Base-by-base conservation (phyloP, 2,113 vertebrate species). In the Datnioides undecimradiatus region DNA sequence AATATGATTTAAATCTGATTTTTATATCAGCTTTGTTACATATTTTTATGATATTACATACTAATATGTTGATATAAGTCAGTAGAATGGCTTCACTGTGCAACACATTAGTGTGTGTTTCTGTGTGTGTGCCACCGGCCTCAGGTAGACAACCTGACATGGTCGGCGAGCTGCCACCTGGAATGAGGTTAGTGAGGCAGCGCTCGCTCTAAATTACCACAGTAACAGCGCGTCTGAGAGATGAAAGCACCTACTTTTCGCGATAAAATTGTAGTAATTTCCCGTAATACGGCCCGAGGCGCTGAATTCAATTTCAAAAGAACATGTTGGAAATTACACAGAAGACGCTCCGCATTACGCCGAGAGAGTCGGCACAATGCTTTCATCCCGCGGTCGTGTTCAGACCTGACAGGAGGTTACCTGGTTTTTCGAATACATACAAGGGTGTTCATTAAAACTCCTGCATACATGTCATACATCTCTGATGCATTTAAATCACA, bases 181-280 rank as follows among this genome's bases (percentile, higher is more conserved):
- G 57, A 81, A 80, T 69, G 80, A 82, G 77, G 79, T 87, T 79
- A 80, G 79, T 83, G 65, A 72, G 68, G 40, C 67, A 51, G 69
- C 48, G 6, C 43, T 65, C 31, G 11, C 66, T 51, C 40, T 68
- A 57, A 76, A 83, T 71, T 40, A 70, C 0, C 65, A 74, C 57
- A 6, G 34, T 14, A 57, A 40, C 54, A 17, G 52, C 25, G 7
- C 46, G 46, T 38, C 52, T 0, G 8, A 45, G 11, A 73, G 21
- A 77, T 38, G 70, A 59, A 76, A 49, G 67, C 71, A 51, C n/a
- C 49, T 73, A 43, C 72, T 46, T 46, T 51, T 19, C 57, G 48
- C 66, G 60, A 58, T 40, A 55, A 46, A 41, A 62, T 6, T 62
- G 62, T 14, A 6, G 67, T 51, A n/a, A 40, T 55, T 62, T 27